phyloP scores from a whole-genome alignment of 2,888 invertebrate genomes.

The Cheilosia vulpina region DNA sequence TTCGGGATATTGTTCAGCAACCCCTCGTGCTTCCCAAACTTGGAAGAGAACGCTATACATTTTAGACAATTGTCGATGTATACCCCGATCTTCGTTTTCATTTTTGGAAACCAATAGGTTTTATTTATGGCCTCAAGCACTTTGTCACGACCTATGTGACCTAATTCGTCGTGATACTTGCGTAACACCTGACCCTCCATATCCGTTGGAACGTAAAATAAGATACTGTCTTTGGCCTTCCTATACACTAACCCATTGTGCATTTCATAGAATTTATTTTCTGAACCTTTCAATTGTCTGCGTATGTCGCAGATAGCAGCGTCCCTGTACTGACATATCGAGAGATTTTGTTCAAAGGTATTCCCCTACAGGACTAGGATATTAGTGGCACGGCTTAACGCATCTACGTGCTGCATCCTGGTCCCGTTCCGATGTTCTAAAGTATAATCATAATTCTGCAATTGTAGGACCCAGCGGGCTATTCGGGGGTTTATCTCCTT shows the following conservation, averaged over 20 bases:
- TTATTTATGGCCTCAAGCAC: neutral
- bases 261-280: no score
- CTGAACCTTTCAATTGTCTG: no score
- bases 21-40: neutral
- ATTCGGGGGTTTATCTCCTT: no score
- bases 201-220: no score
- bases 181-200: no score
- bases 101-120: neutral
- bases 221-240: no score
- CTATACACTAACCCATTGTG: no score
- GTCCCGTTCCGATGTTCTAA: slow-evolving; percentile 70
- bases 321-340: slow-evolving; percentile 25
- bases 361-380: slow-evolving; percentile 40
- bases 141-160: neutral
- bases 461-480: no score
- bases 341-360: slow-evolving; percentile 56
- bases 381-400: slow-evolving; percentile 30
- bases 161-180: neutral
- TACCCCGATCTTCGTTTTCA: neutral
- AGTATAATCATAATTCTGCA: no score
- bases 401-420: slow-evolving; percentile 52
- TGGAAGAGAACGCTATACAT: neutral
- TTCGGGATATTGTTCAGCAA: slow-evolving; percentile 53
- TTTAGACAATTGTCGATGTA: neutral
- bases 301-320: neutral